phyloP scores from a whole-genome alignment of 2,888 invertebrate species.

The Tuta absoluta region DNA sequence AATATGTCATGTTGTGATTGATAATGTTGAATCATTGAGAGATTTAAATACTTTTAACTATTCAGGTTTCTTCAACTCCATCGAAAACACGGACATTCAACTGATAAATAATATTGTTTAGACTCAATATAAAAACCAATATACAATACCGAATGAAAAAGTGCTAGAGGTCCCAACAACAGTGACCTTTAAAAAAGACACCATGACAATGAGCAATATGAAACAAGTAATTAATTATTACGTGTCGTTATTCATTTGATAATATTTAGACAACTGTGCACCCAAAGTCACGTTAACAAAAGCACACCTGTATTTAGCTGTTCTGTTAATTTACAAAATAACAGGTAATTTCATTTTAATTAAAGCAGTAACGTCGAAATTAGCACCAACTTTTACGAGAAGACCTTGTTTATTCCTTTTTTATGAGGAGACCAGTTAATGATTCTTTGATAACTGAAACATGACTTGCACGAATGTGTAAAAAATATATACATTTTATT shows the following conservation, averaged over 20 bases:
- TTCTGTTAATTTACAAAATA: neutral
- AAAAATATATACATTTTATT: neutral
- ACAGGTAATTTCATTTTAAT: slow-evolving; percentile 8
- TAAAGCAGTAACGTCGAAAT: neutral
- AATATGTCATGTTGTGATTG: neutral
- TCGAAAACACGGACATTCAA: too few relatives aligned
- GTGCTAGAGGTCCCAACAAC: neutral
- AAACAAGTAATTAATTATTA: slow-evolving; percentile 2
- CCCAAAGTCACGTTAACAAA: neutral
- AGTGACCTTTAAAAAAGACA: neutral
- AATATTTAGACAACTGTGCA: slow-evolving; percentile 6
- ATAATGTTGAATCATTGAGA: too few relatives aligned
- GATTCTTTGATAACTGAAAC: neutral
- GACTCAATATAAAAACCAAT: neutral
- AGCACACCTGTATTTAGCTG: neutral
- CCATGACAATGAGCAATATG: too few relatives aligned
- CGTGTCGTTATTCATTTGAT: neutral
- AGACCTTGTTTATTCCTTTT: neutral
- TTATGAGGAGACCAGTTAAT: neutral
- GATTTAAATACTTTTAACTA: too few relatives aligned
- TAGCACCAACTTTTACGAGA: neutral
- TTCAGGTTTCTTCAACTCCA: too few relatives aligned
- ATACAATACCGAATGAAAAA: neutral
- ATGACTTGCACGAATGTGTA: neutral
- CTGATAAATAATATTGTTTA: too few relatives aligned